Evolutionary conservation across 2,797 vertebrate species (phyloP).

Genomic region (Lemur catta): DNA sequence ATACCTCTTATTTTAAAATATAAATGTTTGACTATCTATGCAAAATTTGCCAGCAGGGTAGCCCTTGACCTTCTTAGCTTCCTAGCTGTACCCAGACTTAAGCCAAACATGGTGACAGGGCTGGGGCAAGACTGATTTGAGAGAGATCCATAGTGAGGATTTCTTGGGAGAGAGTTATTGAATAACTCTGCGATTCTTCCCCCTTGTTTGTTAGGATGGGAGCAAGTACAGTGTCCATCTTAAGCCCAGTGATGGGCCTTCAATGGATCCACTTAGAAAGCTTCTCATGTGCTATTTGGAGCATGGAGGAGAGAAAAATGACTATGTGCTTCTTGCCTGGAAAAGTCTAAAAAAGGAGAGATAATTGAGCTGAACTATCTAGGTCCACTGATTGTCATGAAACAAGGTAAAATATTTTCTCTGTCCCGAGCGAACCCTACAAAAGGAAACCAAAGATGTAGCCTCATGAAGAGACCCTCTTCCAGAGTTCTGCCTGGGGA

Average conservation of each 20-base stretch:
- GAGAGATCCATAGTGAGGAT: not conserved
- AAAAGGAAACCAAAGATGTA: not conserved
- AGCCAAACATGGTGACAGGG: not conserved
- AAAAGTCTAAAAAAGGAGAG: not conserved
- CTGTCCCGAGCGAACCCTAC: not conserved
- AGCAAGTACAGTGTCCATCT: not conserved
- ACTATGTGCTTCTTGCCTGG: not conserved
- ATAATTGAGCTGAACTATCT: not conserved
- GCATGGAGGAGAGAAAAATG: not conserved
- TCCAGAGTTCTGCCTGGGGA: not conserved
- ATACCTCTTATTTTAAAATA: not conserved
- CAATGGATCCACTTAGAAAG: not conserved
- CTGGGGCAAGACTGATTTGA: not conserved
- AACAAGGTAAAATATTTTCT: not conserved
- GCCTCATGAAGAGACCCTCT: not conserved
- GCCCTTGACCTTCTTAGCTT: not conserved
- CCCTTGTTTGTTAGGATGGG: not conserved
- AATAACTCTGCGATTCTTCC: not conserved
- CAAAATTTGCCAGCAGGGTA: not conserved
- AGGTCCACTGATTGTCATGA: not conserved
- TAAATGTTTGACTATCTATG: not conserved
- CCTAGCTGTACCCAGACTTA: not conserved
- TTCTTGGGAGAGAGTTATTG: not conserved
- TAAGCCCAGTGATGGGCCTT: not conserved
- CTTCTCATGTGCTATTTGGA: not conserved